Conservation (phyloP, 2,888 invertebrate genomes). For the Slavum lentiscoides region DNA sequence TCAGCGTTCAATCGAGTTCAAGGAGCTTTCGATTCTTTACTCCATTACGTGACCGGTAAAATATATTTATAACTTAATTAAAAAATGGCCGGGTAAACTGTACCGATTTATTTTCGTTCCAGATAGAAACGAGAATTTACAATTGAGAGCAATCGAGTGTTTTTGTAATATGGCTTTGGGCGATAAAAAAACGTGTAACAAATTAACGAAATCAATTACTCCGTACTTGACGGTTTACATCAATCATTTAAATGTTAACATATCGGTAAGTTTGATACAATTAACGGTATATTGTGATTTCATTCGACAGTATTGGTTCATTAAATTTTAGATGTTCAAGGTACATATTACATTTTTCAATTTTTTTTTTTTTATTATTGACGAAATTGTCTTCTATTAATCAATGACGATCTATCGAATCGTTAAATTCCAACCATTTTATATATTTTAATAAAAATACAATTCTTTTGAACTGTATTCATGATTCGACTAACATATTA, state of each 20-base stretch:
- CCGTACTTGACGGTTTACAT: slow-evolving; percentile 62
- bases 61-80: not conserved
- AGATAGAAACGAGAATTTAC: slow-evolving; percentile 63
- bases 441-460: too few species aligned
- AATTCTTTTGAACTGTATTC: too few species aligned
- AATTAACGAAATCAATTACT: slow-evolving; percentile 62
- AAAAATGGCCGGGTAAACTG: not conserved
- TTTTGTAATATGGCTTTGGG: slow-evolving; percentile 66
- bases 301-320: too few species aligned
- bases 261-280: slow-evolving; percentile 55
- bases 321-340: too few species aligned
- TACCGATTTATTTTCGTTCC: slow-evolving; percentile 56
- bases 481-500: too few species aligned
- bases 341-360: too few species aligned
- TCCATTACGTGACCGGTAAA: slow-evolving; percentile 30
- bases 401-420: too few species aligned
- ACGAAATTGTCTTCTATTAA: too few species aligned
- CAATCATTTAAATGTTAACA: slow-evolving; percentile 58
- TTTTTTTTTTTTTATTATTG: too few species aligned
- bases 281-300: not conserved
- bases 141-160: slow-evolving; percentile 64
- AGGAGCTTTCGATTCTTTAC: slow-evolving; percentile 35
- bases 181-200: slow-evolving; percentile 60
- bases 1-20: slow-evolving; percentile 1
- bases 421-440: too few species aligned